Evolutionary conservation across 1,140 invertebrate species (phyloP), one percentile per base, ranked within the genome.

Genomic region (Tyrophagus putrescentiae): DNA sequence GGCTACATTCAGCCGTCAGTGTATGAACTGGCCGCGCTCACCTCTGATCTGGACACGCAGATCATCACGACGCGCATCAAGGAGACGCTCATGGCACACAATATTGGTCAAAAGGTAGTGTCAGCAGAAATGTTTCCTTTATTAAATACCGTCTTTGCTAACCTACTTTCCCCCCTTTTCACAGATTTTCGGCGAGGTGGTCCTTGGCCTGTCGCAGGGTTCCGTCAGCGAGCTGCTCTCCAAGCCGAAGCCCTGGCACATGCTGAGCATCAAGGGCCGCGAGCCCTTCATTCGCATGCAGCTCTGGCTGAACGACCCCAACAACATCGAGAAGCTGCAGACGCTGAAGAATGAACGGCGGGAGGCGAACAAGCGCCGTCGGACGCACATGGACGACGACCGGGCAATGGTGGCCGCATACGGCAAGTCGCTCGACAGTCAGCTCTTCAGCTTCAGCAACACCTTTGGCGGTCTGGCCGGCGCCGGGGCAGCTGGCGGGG

Each of bases 281-380:
- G 93, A 98, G 72, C 94, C 94, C 0, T 98, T 97, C 75, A 94
- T 97, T 62, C 79, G 93, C 61, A 98, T 98, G 93, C 91, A 96
- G 70, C 72, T 95, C 25, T 98, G 93, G 93, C 75, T 98, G 9
- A 87, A 84, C 64, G 93, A 98, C 70, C 81, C 90, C 9, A 83
- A 89, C 70, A 96, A 95, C 70, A 82, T 97, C 39, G 90, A 96
- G 67, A 73, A 75, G 62, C 74, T 95, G 81, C 88, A 76, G 61
- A 68, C 70, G 83, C 73, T 84, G 80, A 93, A 93, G 70, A 91
- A 88, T 66, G 88, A 92, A 72, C 75, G 87, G 62, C 76, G 88
- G 28, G 88, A 92, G 70, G 67, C 66, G 62, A 64, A 57, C 53
- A 63, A 63, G 34, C 23, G 58, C 21, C 57, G 62, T 9, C 34